These are phyloP conservation scores for Stictocephala bisonia DNA, from an alignment of 2,888 invertebrate genomes.

Conservation along the genomic window DNA sequence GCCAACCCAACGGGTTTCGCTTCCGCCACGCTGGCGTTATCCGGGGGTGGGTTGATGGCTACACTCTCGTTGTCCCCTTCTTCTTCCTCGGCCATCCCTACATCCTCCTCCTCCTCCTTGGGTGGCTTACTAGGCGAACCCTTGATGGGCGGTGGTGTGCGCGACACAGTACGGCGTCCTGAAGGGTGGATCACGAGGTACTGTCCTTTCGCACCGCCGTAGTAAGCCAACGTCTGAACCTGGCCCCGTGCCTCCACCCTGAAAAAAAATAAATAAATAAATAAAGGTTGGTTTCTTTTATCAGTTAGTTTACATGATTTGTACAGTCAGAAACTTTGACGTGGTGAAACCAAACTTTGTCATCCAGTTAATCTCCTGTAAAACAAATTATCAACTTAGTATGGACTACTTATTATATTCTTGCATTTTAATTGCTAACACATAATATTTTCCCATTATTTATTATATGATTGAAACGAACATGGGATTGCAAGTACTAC, in stretches of 20 bases:
- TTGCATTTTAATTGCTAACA: too few species aligned
- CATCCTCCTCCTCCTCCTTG: constrained; percentile 60
- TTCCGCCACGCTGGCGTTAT: constrained; percentile 76
- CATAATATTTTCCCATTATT: too few species aligned
- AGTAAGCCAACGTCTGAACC: constrained; percentile 69
- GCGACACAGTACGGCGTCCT: constrained; percentile 53
- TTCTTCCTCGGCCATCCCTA: constrained; percentile 57
- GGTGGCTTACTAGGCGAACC: constrained; percentile 47
- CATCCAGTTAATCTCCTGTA: too few species aligned
- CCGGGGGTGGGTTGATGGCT: constrained; percentile 68
- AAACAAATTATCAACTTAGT: too few species aligned
- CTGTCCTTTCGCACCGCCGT: constrained; percentile 79
- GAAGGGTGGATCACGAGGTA: constrained; percentile 63
- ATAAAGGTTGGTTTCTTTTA: too few species aligned
- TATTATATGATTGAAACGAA: too few species aligned
- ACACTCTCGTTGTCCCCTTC: constrained; percentile 61
- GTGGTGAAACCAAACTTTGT: too few species aligned
- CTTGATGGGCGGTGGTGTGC: constrained; percentile 34
- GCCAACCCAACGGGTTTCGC: constrained; percentile 76
- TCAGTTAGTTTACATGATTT: too few species aligned
- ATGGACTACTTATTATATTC: too few species aligned
- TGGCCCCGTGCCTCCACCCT: constrained; percentile 10
- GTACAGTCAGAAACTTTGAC: too few species aligned
- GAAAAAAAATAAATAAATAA: too few species aligned
- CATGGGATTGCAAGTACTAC: too few species aligned